Conservation (phyloP, 1,140 invertebrate genomes). For the Pissodes strobi region DNA sequence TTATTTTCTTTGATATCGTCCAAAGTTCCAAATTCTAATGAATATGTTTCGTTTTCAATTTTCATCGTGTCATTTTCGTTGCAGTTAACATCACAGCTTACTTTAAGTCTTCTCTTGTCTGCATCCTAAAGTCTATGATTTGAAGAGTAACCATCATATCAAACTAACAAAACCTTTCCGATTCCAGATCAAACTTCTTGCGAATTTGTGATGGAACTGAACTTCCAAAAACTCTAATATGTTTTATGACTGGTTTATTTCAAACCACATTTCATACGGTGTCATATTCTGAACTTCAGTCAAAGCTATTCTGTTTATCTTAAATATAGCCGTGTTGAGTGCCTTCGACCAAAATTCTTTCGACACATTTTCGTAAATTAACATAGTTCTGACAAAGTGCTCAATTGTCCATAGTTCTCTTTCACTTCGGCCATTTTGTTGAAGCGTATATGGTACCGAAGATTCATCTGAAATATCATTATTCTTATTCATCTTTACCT, state of each 20-base stretch:
- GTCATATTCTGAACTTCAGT: constrained; percentile 27
- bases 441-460: constrained; percentile 50
- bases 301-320: constrained; percentile 49
- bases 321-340: constrained; percentile 52
- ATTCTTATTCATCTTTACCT: constrained; percentile 43
- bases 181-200: no score
- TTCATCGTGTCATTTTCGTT: constrained; percentile 32
- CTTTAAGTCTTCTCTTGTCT: constrained; percentile 36
- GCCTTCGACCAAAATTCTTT: constrained; percentile 58
- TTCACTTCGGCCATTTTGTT: constrained; percentile 56
- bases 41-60: constrained; percentile 4
- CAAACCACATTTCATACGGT: constrained; percentile 15
- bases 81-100: constrained; percentile 46
- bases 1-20: no score
- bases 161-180: no score
- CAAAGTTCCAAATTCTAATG: constrained; percentile 3
- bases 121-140: no score
- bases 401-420: constrained; percentile 55
- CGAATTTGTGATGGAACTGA: no score
- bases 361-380: constrained; percentile 50
- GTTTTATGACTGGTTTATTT: constrained; percentile 2
- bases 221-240: constrained; percentile 24
- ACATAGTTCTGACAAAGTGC: constrained; percentile 54
- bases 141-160: no score
- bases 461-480: constrained; percentile 39